Evolutionary conservation across 2,888 invertebrate species (phyloP), one percentile per base, ranked within the genome.

Genomic region (Chaitophorus viminalis): DNA sequence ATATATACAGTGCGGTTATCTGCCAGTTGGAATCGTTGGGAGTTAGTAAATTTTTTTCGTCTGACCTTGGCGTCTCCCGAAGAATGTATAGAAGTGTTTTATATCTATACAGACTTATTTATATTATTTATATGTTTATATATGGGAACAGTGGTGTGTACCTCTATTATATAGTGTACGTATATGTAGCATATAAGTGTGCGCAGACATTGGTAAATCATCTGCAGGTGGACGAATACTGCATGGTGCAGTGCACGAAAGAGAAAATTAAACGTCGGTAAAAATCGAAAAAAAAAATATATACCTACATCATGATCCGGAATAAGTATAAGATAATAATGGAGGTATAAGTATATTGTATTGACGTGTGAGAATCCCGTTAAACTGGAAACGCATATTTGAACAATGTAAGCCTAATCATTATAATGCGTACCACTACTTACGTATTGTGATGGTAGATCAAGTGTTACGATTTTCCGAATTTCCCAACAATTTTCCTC

Each of bases 61-160:
- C 87, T 87, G 87, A 87, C 87, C 87, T 87, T 87, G 81, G 65
- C 81, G 87, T 87, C 79, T 87, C 81, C 60, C 87, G 74, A 87
- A 87, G 87, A 87, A 79, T 86, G 87, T 72, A 81, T 60, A 39
- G 70, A 65, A 25, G 33, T 75, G 79, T 87, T 76, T 68, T 68
- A 68, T 68, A 60, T 5, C 60, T 60, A 25, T 60, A 60, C 18
- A 14, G 46, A 46, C 46, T 11, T 68, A 68, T 68, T 68, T 68
- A 76, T 46, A 76, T 78, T 52, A 60, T 60, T 52, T 78, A 78
- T 78, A 78, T 29, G 36, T 25, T 21, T 76, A 11, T 29, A 25
- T 29, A 4, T 29, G 29, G 1, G 68, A 1, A n/a, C n/a, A n/a
- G n/a, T 11, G 68, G n/a, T 29, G 68, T 11, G 68, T 29, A 65